Evolutionary conservation across 2,113 vertebrate species (phyloP).

Genomic region (Aix galericulata): DNA sequence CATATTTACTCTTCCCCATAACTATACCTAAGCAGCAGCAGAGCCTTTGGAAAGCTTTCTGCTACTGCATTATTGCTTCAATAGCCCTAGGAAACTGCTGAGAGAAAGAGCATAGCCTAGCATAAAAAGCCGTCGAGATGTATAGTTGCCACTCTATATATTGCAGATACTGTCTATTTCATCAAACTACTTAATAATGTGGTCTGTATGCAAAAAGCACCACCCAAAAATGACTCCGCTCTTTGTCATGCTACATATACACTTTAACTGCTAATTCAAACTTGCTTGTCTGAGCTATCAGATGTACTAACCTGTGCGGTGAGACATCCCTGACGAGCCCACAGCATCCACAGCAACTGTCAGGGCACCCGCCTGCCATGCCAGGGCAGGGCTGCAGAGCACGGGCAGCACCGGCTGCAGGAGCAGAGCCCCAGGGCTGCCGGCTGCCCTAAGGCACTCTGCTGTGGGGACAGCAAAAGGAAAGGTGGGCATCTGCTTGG

Average conservation of each 20-base stretch:
- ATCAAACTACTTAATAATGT: background rate
- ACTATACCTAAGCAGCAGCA: background rate
- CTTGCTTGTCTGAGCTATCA: background rate
- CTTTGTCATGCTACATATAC: background rate
- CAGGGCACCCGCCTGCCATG: too few relatives aligned
- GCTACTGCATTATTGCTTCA: background rate
- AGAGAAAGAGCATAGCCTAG: background rate
- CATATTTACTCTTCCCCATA: background rate
- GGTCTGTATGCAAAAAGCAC: background rate
- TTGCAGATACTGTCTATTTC: background rate
- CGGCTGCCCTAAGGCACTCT: too few relatives aligned
- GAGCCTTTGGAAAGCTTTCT: background rate
- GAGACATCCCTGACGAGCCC: background rate
- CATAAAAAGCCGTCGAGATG: background rate
- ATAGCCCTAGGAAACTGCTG: background rate
- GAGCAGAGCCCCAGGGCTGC: too few relatives aligned
- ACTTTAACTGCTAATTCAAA: background rate
- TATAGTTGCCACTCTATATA: background rate
- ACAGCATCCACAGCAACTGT: too few relatives aligned
- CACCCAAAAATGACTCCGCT: background rate
- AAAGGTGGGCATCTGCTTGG: too few relatives aligned
- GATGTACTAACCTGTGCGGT: background rate
- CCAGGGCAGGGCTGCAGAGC: accelerated
- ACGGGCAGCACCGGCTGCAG: accelerated
- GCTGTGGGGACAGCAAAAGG: too few relatives aligned